A percentile compares a stretch with the other conserved stretches of the same genome.
Conservation (phyloP, 35 echinoderm and acorn worm species). For the Eucidaris tribuloides region DNA sequence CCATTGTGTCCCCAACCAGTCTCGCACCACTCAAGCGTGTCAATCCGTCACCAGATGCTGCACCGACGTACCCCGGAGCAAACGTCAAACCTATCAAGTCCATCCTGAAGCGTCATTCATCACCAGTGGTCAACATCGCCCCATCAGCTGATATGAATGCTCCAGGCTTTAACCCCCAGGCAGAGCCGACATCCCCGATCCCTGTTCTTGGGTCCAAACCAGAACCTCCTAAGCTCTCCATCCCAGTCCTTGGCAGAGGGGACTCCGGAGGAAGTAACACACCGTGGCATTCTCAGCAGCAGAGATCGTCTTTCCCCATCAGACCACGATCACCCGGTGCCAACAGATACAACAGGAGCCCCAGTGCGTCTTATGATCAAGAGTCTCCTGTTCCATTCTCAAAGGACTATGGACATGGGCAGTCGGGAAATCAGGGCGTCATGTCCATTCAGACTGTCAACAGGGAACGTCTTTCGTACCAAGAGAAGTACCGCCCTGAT, state of each 20-base stretch:
- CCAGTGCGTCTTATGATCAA: slow-evolving; percentile 2
- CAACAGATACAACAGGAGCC: slow-evolving; percentile 20
- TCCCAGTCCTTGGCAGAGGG: not conserved
- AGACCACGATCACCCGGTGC: not conserved
- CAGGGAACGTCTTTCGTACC: slow-evolving; percentile 13
- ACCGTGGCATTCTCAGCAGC: not conserved
- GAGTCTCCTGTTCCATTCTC: not conserved
- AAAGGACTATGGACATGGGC: slow-evolving; percentile 8
- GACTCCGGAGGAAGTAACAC: not conserved
- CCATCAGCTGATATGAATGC: not conserved
- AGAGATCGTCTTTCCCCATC: not conserved
- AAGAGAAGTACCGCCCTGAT: slow-evolving; percentile 16
- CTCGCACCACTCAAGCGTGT: not conserved
- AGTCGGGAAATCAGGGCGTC: not conserved
- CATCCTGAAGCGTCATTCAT: not conserved
- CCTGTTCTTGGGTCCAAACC: not conserved
- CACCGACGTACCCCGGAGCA: not conserved
- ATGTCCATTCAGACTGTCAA: slow-evolving; percentile 35
- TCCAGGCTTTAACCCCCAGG: not conserved
- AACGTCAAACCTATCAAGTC: not conserved
- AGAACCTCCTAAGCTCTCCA: not conserved
- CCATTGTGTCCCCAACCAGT: not conserved
- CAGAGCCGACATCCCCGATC: slow-evolving; percentile 12
- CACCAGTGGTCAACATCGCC: not conserved
- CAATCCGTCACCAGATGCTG: not conserved